Percentiles rank a stretch among this genome's conserved stretches.
These are phyloP conservation scores for Hippocampus zosterae DNA, from an alignment of 2,113 vertebrate genomes.

Conservation along the genomic window DNA sequence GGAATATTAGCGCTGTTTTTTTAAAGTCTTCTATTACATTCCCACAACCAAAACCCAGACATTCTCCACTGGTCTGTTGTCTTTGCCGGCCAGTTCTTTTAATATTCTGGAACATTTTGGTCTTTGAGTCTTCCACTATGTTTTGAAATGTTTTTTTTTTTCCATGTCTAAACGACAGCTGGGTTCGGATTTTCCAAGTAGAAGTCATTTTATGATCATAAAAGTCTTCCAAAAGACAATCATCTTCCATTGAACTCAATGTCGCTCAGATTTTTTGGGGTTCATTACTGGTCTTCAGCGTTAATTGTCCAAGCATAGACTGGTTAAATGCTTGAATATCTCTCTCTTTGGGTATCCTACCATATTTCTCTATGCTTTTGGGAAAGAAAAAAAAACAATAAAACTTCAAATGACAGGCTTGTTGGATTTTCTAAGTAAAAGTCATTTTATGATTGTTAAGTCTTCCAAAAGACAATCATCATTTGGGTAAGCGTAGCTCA, in stretches of 20 bases:
- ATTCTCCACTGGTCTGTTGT: not conserved
- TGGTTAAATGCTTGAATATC: not conserved
- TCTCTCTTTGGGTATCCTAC: not conserved
- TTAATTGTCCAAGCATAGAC: slow-evolving; percentile 4
- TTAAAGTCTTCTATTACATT: slow-evolving; percentile 29
- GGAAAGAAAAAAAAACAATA: not conserved
- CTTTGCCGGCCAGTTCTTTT: not conserved
- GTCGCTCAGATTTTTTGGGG: not conserved
- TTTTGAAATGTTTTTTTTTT: not conserved
- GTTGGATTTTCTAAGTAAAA: not conserved
- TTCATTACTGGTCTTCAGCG: not conserved
- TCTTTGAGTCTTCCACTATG: too few species aligned
- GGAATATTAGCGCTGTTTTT: slow-evolving; percentile 20
- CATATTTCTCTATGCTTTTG: not conserved
- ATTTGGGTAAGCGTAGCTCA: not conserved
- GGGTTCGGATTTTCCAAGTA: not conserved
- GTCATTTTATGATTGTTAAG: not conserved
- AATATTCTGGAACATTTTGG: slow-evolving; percentile 3
- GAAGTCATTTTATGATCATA: not conserved
- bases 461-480: slow-evolving; percentile 2
- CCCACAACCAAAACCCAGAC: slow-evolving; percentile 11
- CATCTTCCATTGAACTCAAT: not conserved
- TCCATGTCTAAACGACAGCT: not conserved
- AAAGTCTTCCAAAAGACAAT: slow-evolving; percentile 1
- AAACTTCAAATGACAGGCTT: not conserved